A percentile compares a stretch with the other conserved stretches of the same genome.
These are phyloP conservation scores for Gymnothorax javanicus DNA, from an alignment of 2,797 vertebrate genomes.

Conservation along the genomic window DNA sequence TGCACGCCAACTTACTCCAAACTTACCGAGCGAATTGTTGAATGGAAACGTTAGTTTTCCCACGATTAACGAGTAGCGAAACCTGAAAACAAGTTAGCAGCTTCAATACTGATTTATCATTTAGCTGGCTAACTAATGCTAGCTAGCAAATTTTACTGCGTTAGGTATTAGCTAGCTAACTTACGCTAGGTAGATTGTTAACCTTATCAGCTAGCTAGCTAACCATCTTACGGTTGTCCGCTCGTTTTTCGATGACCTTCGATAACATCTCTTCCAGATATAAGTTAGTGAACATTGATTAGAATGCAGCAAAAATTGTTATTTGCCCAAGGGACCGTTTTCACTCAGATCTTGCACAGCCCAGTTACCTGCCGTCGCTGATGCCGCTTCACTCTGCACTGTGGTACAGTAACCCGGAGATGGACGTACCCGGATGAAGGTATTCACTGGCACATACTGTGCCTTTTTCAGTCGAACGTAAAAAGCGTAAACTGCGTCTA, in stretches of 20 bases:
- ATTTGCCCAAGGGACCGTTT: background rate
- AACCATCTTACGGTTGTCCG: background rate
- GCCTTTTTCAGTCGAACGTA: background rate
- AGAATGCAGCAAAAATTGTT: background rate
- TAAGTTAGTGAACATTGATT: background rate
- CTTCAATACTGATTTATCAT: slow-evolving; percentile 12
- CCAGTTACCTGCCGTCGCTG: slow-evolving; percentile 34
- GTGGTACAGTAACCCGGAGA: slow-evolving; percentile 42
- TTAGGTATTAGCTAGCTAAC: no score
- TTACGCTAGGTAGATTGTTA: background rate
- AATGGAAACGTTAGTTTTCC: background rate
- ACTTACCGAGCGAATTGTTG: background rate
- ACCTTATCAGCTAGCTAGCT: background rate
- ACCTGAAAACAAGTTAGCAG: background rate
- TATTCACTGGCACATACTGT: slow-evolving; percentile 25
- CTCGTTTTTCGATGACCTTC: slow-evolving; percentile 8
- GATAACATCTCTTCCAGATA: background rate
- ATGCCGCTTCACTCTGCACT: slow-evolving; percentile 26
- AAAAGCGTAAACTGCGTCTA: background rate
- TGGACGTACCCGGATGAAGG: slow-evolving; percentile 42
- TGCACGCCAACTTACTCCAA: background rate
- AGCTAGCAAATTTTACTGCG: background rate
- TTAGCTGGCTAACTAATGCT: background rate
- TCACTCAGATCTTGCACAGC: background rate
- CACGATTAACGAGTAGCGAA: background rate